phyloP scores from a whole-genome alignment of 2,888 invertebrate species.

The Meiosimyza platycephala region DNA sequence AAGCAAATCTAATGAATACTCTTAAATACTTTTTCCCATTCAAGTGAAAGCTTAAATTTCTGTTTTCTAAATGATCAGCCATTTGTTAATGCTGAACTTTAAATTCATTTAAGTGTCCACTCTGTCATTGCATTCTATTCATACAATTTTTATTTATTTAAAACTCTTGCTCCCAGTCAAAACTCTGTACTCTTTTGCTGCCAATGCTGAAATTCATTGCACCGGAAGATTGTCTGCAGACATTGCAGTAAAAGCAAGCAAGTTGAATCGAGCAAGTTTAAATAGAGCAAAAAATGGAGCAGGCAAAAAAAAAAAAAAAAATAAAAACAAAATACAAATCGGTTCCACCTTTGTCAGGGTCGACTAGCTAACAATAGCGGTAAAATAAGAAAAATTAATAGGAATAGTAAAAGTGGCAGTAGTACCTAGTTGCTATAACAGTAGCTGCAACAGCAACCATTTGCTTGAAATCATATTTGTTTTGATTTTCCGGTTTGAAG shows the following conservation, averaged over 20 bases:
- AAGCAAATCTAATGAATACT: too few relatives aligned
- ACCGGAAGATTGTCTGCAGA: conserved; percentile 17
- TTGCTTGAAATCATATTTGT: conserved; percentile 28
- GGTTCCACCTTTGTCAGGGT: not conserved
- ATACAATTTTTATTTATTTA: too few relatives aligned
- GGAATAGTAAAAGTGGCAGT: not conserved
- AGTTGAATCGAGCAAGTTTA: conserved; percentile 5
- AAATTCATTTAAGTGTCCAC: too few relatives aligned
- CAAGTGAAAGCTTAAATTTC: too few relatives aligned
- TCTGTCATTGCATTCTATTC: too few relatives aligned
- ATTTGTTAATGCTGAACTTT: too few relatives aligned
- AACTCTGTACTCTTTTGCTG: not conserved
- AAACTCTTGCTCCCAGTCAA: not conserved
- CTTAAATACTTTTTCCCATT: too few relatives aligned
- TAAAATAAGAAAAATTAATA: too few relatives aligned
- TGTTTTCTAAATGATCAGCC: too few relatives aligned
- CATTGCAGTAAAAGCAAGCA: not conserved
- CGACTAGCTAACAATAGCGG: not conserved
- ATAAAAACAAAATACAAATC: too few relatives aligned
- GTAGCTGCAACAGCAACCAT: not conserved
- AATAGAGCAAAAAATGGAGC: not conserved
- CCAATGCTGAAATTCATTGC: not conserved
- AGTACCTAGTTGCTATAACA: not conserved
- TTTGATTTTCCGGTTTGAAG: conserved; percentile 27
- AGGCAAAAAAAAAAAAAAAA: not conserved